Evolutionary conservation across 2,888 invertebrate species (phyloP).

Genomic region (Patella ulyssiponensis): DNA sequence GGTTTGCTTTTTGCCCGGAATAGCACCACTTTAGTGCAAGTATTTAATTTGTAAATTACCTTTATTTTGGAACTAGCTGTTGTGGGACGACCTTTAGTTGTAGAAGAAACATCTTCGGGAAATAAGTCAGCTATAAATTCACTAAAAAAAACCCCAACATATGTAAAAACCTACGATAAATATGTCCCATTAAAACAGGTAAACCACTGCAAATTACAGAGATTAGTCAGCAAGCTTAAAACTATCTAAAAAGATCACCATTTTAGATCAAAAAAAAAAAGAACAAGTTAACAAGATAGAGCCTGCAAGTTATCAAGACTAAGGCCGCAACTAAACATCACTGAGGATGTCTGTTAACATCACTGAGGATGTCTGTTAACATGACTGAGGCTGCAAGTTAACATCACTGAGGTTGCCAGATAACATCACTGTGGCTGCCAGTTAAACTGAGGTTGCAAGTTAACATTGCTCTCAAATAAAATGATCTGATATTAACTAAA

Average conservation of each 20-base stretch:
- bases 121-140: constrained; percentile 77
- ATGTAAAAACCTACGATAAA: constrained; percentile 2
- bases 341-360: no score
- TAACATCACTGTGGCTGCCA: no score
- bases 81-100: constrained; percentile 77
- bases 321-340: no score
- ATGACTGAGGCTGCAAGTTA: no score
- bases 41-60: constrained; percentile 52
- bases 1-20: neutral
- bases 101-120: constrained; percentile 75
- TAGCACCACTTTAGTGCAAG: neutral
- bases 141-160: constrained; percentile 73
- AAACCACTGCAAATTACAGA: constrained; percentile 17
- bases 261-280: no score
- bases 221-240: neutral
- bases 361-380: no score
- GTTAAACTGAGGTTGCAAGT: no score
- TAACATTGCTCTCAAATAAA: no score
- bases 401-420: no score
- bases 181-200: neutral
- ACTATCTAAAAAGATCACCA: neutral
- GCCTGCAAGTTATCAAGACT: no score
- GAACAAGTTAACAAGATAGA: no score
- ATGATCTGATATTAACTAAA: no score
- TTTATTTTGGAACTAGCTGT: constrained; percentile 80